Evolutionary conservation across 2,888 invertebrate genomes (phyloP), one percentile per base, ranked within the genome.

Genomic region (Rosalia funebris): DNA sequence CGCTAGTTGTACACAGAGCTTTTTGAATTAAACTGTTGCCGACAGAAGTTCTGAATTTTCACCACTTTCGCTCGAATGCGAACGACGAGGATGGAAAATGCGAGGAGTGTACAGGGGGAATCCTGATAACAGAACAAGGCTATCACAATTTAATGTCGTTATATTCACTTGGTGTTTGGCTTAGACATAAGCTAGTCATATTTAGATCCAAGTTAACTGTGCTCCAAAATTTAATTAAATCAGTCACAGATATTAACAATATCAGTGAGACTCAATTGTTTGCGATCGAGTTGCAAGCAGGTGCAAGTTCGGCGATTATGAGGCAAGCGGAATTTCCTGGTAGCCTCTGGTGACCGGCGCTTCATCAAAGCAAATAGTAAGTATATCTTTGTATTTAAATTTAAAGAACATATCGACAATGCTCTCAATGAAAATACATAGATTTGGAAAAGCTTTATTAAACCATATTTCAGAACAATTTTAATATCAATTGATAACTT

Each of bases 91-190:
- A 65, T 36, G 58, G 63, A 57, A 60, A 12, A 59, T 39, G 42
- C 57, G 36, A 50, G 63, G 61, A 59, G 31, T 45, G 52, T 52
- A 66, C 57, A 62, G 53, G 62, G 64, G 62, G 66, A 70, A 70
- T 68, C 71, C 71, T 78, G 81, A 81, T 80, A 82, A 81, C 79
- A 80, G 80, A 80, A 80, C 81, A 81, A 80, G 80, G 80, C 80
- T 82, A 82, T 82, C 82, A 82, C 79, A 79, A 79, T 80, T 81
- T 82, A 82, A 82, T 82, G 78, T 80, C 77, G 82, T 82, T 82
- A 82, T 81, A 82, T 78, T 81, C 82, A 81, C 81, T 82, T 81
- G 81, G 77, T 79, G 79, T 80, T 80, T 79, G 81, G 81, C 81
- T 79, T 78, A 81, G 81, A 80, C 81, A 81, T 81, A 81, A 81